Evolutionary conservation across 2,888 invertebrate genomes (phyloP), one percentile per base, ranked within the genome.

Genomic region (Melangyna quadrimaculata): DNA sequence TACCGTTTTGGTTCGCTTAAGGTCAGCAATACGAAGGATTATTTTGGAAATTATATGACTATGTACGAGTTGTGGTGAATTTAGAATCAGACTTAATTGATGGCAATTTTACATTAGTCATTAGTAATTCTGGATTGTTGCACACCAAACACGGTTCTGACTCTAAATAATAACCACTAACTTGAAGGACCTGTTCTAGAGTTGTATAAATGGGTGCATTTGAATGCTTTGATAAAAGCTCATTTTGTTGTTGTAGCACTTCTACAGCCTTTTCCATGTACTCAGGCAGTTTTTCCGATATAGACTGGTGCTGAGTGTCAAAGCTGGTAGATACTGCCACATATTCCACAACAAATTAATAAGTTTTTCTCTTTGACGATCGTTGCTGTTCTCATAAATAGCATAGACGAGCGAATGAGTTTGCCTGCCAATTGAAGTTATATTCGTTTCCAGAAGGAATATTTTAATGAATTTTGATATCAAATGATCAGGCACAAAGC

Each of bases 131-230:
- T 0, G 98, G 98, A 93, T 98, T 98, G 93, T 99, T 99, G 92
- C 99, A 99, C 0, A 99, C 98, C 75, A 99, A 94, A 90, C 99
- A 99, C 0, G 99, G 99, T 91, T 99, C 98, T 24, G 98, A 97
- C 93, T 99, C 99, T 84, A 99, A 93, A 91, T 97, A 99, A 92
- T 97, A 98, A 0, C 99, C 99, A 90, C 98, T 98, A 57, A 98
- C 94, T 90, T 99, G 98, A 0, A 99, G 97, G 90, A 97, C 97
- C n/a, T 98, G 97, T 70, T 98, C 96, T 77, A 99, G 93, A 57
- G 97, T 96, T 0, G 97, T 96, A 92, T 99, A 99, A 45, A 99
- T 94, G 82, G 96, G 96, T 0, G 98, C 97, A 93, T 99, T 99
- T 8, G 98, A 98, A 93, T 99, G 99, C 74, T 96, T 96, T 6